phyloP scores from a whole-genome alignment of 2,888 invertebrate genomes.

The Drosophila longiperda region DNA sequence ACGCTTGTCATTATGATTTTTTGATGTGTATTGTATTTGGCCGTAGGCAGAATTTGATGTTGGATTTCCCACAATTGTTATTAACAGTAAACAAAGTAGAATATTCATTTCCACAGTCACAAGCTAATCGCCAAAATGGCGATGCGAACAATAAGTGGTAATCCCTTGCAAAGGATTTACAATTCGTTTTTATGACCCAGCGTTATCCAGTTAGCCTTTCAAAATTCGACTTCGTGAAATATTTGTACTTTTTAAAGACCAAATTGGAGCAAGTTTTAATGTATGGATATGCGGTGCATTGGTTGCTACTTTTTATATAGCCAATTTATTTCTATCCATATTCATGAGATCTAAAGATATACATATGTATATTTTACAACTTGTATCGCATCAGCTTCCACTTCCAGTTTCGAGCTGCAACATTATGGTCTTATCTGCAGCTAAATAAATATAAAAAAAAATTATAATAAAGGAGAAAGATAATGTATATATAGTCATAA shows the following conservation, averaged over 20 bases:
- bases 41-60: slow-evolving; percentile 5
- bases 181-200: slow-evolving; percentile 1
- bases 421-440: slow-evolving; percentile 39
- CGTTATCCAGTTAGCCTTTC: not conserved
- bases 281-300: slow-evolving; percentile 4
- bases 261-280: not conserved
- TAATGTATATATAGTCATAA: not conserved
- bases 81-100: slow-evolving; percentile 40
- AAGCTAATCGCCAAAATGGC: slow-evolving; percentile 31
- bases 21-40: slow-evolving; percentile 16
- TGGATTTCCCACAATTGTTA: slow-evolving; percentile 37
- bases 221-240: not conserved
- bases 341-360: slow-evolving; percentile 14
- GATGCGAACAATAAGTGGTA: slow-evolving; percentile 25
- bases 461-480: not conserved
- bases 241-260: not conserved
- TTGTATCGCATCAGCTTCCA: slow-evolving; percentile 19
- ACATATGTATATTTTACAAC: slow-evolving; percentile 1
- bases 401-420: slow-evolving; percentile 17
- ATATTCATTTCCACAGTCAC: slow-evolving; percentile 64
- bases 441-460: slow-evolving; percentile 2
- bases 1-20: slow-evolving; percentile 12
- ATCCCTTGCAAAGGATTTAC: slow-evolving; percentile 8
- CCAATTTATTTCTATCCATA: slow-evolving; percentile 23
- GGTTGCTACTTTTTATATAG: slow-evolving; percentile 3